A percentile compares a stretch with the other conserved stretches of the same genome.
These are phyloP conservation scores for Hypselothyrea guttata DNA, from an alignment of 2,888 invertebrate genomes.

Conservation along the genomic window DNA sequence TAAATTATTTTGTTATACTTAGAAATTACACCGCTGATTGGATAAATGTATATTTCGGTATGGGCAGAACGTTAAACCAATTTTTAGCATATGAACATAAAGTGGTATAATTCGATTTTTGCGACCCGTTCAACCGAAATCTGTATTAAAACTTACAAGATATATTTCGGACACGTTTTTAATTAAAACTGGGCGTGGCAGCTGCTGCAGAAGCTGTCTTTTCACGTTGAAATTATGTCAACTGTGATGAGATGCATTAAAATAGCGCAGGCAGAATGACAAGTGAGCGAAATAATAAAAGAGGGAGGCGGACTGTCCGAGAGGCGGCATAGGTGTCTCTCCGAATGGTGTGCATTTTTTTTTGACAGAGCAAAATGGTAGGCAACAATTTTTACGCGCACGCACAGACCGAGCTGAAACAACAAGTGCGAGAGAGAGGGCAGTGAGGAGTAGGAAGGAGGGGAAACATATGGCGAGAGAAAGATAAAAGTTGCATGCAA, in stretches of 20 bases:
- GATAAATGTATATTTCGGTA: too few species aligned
- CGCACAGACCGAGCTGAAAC: neutral
- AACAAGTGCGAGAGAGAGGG: neutral
- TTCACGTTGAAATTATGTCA: conserved; percentile 11
- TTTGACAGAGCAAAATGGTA: conserved; percentile 10
- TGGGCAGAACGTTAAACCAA: too few species aligned
- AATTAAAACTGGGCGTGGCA: neutral
- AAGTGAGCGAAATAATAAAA: neutral
- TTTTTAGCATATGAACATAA: too few species aligned
- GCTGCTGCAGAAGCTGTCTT: conserved; percentile 10
- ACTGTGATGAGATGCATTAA: conserved; percentile 12
- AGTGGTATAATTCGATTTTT: too few species aligned
- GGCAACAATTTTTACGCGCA: conserved; percentile 12
- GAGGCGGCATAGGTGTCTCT: neutral
- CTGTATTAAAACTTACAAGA: too few species aligned
- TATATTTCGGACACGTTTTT: neutral
- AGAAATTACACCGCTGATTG: too few species aligned
- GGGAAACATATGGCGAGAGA: neutral
- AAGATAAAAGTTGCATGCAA: conserved; percentile 18
- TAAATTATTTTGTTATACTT: too few species aligned
- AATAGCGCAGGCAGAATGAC: neutral
- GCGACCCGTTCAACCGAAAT: too few species aligned
- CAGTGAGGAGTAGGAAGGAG: too few species aligned
- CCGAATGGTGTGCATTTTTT: conserved; percentile 2
- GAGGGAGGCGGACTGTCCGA: neutral